phyloP scores from a whole-genome alignment of 2,113 vertebrate species.

The Excalfactoria chinensis region DNA sequence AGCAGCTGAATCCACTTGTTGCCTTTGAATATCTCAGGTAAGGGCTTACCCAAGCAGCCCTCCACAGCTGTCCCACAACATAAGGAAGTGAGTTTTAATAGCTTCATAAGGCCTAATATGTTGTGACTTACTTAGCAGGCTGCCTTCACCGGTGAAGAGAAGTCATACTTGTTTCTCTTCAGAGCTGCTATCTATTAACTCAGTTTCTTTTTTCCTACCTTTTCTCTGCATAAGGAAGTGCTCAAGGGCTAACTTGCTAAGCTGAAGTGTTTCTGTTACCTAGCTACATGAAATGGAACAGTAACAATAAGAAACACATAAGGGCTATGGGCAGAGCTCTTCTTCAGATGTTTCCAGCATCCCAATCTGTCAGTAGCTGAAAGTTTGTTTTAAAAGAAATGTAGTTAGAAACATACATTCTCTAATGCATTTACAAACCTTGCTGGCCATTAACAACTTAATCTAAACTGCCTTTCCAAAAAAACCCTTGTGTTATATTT shows the following conservation, averaged over 20 bases:
- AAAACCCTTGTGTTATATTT: neutral
- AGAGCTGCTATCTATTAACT: neutral
- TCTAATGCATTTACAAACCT: neutral
- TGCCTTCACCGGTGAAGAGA: fast-evolving
- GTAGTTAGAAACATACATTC: neutral
- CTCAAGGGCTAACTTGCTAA: neutral
- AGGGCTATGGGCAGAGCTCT: neutral
- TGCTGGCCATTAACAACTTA: neutral
- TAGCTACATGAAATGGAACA: neutral
- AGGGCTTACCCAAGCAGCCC: neutral
- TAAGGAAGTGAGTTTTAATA: neutral
- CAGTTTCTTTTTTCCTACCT: neutral
- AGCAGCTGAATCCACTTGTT: neutral
- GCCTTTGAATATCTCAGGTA: neutral
- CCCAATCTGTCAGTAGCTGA: neutral
- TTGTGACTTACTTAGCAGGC: neutral
- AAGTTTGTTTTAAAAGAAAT: neutral
- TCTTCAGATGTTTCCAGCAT: neutral
- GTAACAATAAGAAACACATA: neutral
- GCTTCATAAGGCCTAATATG: neutral
- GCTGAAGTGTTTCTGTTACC: neutral
- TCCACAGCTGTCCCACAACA: fast-evolving
- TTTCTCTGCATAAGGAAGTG: neutral
- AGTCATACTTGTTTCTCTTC: fast-evolving
- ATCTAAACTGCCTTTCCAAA: neutral